Conservation (phyloP, 1,140 invertebrate species). For the Pseudomyrmex concolor region DNA sequence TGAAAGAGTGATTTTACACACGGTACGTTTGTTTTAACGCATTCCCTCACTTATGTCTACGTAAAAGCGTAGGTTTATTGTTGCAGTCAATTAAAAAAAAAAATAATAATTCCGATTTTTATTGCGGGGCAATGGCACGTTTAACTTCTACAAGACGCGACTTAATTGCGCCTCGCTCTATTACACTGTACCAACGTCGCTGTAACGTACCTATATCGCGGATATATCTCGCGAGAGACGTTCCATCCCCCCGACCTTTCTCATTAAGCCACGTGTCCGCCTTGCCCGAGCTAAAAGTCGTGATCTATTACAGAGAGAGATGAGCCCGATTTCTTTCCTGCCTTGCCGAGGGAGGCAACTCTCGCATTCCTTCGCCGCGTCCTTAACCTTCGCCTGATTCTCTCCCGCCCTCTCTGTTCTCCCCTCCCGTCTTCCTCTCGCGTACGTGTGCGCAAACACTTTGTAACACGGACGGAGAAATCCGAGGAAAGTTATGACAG, state of each 20-base stretch:
- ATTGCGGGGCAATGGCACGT: too few relatives aligned
- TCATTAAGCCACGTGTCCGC: conserved; percentile 27
- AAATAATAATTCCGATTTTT: too few relatives aligned
- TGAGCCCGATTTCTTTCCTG: conserved; percentile 48
- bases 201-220: not conserved
- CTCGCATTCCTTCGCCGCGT: conserved; percentile 21
- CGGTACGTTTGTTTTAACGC: too few relatives aligned
- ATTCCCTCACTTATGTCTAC: too few relatives aligned
- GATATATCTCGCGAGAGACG: not conserved
- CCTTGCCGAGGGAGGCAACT: conserved; percentile 25
- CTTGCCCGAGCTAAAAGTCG: conserved; percentile 30
- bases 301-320: conserved; percentile 35
- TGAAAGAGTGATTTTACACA: not conserved
- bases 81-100: too few relatives aligned
- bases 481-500: conserved; percentile 39
- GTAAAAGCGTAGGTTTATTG: too few relatives aligned
- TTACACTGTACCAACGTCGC: conserved; percentile 8
- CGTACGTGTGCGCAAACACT: not conserved
- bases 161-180: not conserved
- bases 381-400: conserved; percentile 43
- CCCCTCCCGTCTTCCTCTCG: too few relatives aligned
- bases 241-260: conserved; percentile 4
- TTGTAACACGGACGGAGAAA: conserved; percentile 33
- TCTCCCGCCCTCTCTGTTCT: not conserved
- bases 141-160: not conserved